A percentile compares a stretch with the other conserved stretches of the same genome.
phyloP scores from a whole-genome alignment of 1,140 invertebrate species.

The Drosophila santomea region DNA sequence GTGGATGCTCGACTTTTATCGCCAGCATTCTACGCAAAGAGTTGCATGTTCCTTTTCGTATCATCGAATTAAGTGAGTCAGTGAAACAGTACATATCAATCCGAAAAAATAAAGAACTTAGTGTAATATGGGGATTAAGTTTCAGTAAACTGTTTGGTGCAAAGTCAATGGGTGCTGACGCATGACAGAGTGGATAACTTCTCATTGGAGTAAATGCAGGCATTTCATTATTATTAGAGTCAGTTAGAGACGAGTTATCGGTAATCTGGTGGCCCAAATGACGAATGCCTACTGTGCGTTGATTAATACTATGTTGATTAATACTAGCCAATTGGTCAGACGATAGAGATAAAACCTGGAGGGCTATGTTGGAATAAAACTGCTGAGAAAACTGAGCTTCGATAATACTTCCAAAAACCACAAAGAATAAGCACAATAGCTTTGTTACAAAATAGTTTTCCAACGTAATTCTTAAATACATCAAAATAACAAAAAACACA shows the following conservation, averaged over 20 bases:
- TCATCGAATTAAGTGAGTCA: slow-evolving; percentile 4
- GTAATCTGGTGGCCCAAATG: slow-evolving; percentile 19
- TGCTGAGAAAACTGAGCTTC: no score
- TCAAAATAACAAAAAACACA: no score
- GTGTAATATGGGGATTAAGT: neutral
- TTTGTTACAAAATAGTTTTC: no score
- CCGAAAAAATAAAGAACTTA: neutral
- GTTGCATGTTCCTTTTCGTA: neutral
- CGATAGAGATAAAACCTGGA: slow-evolving; percentile 2
- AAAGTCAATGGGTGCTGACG: slow-evolving; percentile 16
- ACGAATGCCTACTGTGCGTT: slow-evolving; percentile 21
- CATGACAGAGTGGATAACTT: slow-evolving; percentile 7
- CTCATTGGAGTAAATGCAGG: no score
- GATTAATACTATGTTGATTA: slow-evolving; percentile 41
- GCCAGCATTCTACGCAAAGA: neutral
- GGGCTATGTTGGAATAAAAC: neutral
- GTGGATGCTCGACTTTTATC: neutral
- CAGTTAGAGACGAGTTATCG: no score
- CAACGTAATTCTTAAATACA: no score
- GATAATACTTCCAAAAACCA: no score
- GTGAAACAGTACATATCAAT: neutral
- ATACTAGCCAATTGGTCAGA: slow-evolving; percentile 5
- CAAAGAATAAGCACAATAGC: no score
- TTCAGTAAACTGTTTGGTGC: neutral
- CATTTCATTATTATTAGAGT: neutral